phyloP scores from a whole-genome alignment of 1,140 invertebrate species.

The Pogonognathellus flavescens region DNA sequence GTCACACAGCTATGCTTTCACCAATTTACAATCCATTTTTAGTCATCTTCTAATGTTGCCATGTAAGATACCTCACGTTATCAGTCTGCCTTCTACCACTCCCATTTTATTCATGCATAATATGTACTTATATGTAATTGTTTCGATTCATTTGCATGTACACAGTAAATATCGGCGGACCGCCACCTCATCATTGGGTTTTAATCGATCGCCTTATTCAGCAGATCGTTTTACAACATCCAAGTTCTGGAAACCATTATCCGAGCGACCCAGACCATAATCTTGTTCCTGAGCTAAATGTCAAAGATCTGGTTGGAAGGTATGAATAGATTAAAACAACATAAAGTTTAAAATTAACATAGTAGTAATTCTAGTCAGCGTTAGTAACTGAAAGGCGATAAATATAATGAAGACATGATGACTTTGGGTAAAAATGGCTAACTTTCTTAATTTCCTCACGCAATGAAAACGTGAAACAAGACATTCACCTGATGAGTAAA shows the following conservation, averaged over 20 bases:
- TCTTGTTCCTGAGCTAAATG: slow-evolving; percentile 16
- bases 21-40: slow-evolving; percentile 91
- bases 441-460: no score
- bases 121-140: background rate
- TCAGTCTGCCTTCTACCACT: background rate
- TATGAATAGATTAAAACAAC: background rate
- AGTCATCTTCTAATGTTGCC: slow-evolving; percentile 93
- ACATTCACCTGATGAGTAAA: no score
- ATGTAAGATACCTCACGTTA: slow-evolving; percentile 76
- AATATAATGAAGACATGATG: no score
- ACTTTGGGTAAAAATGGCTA: no score
- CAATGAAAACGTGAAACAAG: background rate
- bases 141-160: background rate
- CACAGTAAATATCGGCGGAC: slow-evolving; percentile 70
- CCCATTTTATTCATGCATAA: background rate
- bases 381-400: no score
- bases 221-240: slow-evolving; percentile 80
- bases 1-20: slow-evolving; percentile 92
- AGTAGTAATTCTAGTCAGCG: no score
- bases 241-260: slow-evolving; percentile 13
- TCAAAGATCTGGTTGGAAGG: slow-evolving; percentile 49
- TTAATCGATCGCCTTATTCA: slow-evolving; percentile 96
- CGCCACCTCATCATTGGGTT: slow-evolving; percentile 91
- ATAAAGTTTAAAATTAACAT: background rate
- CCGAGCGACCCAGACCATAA: slow-evolving; percentile 43